Percentiles rank a stretch among this genome's conserved stretches.
Evolutionary conservation across 1,140 invertebrate genomes (phyloP).

Genomic region (Drosophila setifemur): DNA sequence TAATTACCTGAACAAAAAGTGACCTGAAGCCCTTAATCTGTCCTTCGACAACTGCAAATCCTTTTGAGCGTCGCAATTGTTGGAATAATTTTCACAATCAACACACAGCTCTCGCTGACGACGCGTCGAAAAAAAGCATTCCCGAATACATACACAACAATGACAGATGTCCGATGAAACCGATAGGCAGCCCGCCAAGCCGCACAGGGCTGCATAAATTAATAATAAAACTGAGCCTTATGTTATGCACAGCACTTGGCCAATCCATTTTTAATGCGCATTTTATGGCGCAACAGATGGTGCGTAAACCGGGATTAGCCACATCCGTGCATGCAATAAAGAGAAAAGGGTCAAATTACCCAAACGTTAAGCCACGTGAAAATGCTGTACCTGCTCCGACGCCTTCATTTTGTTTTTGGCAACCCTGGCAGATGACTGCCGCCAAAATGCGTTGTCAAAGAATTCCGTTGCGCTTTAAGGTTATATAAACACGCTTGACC

Average conservation of each 20-base stretch:
- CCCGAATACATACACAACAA: constrained; percentile 46
- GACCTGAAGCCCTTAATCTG: neutral
- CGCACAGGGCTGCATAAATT: constrained; percentile 54
- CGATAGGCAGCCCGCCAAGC: constrained; percentile 55
- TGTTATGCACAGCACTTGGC: too few species aligned
- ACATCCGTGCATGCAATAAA: too few species aligned
- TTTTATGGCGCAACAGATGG: too few species aligned
- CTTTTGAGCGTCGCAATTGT: neutral
- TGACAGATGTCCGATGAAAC: constrained; percentile 43
- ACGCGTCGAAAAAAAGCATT: constrained; percentile 53
- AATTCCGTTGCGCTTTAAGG: constrained; percentile 2
- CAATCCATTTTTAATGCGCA: neutral
- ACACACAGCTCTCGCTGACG: constrained; percentile 31
- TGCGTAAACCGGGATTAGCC: too few species aligned
- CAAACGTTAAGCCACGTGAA: neutral
- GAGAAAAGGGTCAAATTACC: too few species aligned
- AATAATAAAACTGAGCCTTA: neutral
- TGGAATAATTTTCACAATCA: constrained; percentile 18
- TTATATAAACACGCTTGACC: constrained; percentile 14
- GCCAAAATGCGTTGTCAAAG: neutral
- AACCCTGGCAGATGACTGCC: constrained; percentile 8
- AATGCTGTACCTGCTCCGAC: neutral
- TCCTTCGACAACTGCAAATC: neutral
- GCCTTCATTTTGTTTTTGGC: neutral
- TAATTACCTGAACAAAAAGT: constrained; percentile 3